These are phyloP conservation scores for Myoxocephalus aenaeus DNA, from an alignment of 2,797 vertebrate species.

Conservation along the genomic window DNA sequence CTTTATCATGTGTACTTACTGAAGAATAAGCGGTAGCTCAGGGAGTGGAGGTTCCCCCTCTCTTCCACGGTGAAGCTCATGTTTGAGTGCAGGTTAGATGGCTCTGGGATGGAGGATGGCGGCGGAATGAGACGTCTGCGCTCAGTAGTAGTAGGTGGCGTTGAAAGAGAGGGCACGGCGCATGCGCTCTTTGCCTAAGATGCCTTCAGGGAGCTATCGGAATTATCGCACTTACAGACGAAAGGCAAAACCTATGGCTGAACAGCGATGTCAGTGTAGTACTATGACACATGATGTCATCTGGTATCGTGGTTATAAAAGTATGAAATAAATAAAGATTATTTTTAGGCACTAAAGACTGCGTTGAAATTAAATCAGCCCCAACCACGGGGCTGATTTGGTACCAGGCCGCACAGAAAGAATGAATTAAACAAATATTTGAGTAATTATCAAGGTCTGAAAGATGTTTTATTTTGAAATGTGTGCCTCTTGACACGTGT, in stretches of 20 bases:
- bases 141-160: too few species aligned
- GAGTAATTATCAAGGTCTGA: too few species aligned
- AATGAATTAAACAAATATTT: too few species aligned
- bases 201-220: slow-evolving; percentile 16
- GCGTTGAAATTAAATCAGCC: neutral
- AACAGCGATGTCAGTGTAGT: neutral
- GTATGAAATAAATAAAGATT: neutral
- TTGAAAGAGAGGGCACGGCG: neutral
- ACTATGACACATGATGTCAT: neutral
- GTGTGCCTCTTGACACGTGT: too few species aligned
- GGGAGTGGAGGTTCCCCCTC: slow-evolving; percentile 87
- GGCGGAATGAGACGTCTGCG: slow-evolving; percentile 18
- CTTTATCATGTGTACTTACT: slow-evolving; percentile 85
- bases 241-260: neutral
- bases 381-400: too few species aligned
- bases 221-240: neutral
- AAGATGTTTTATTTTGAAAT: neutral
- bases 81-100: slow-evolving; percentile 3
- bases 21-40: slow-evolving; percentile 90
- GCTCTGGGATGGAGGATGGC: slow-evolving; percentile 36
- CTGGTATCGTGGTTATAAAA: neutral
- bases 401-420: neutral
- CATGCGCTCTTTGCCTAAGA: slow-evolving; percentile 40
- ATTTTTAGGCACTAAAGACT: neutral
- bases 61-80: slow-evolving; percentile 90